Base-by-base conservation (phyloP, 2,888 invertebrate genomes). In the Poecilus cupreus region DNA sequence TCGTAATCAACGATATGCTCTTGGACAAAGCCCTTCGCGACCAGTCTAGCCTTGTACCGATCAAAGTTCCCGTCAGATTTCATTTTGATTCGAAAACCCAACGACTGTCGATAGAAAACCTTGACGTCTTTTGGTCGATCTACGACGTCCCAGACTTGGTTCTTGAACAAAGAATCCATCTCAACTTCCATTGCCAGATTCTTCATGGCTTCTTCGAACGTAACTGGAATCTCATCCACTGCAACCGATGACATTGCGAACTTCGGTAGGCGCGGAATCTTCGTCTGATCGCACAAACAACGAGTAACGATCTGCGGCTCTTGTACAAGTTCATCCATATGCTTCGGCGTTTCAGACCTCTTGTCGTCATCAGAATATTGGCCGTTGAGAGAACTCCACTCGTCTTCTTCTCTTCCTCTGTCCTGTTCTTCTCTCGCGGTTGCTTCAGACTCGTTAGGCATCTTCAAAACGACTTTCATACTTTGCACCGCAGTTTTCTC, bases 21-120 rank as follows among this genome's bases (percentile, higher is more conserved):
- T 81, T 86, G 85, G 6, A 54, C 51, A 57, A 82, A 86, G 10
- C 86, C 86, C 49, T 84, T 80, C 1, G 84, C 85, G 32, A 86
- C 86, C 3, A 86, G 83, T 43, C 87, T 75, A 83, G n/a, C n/a
- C n/a, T n/a, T n/a, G n/a, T n/a, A n/a, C n/a, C n/a, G n/a, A n/a
- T n/a, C n/a, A n/a, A n/a, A n/a, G n/a, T n/a, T n/a, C n/a, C n/a
- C n/a, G n/a, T n/a, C n/a, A n/a, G n/a, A n/a, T n/a, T n/a, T n/a
- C n/a, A n/a, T n/a, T n/a, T n/a, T n/a, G n/a, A n/a, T n/a, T n/a
- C n/a, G n/a, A n/a, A n/a, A n/a, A n/a, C n/a, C n/a, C n/a, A n/a
- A n/a, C n/a, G n/a, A n/a, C n/a, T n/a, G n/a, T n/a, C n/a, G n/a
- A n/a, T n/a, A n/a, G n/a, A 57, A 5, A 75, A 54, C 51, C 83